Base-by-base conservation (phyloP, 1,140 invertebrate species). In the Calephelis virginiensis region DNA sequence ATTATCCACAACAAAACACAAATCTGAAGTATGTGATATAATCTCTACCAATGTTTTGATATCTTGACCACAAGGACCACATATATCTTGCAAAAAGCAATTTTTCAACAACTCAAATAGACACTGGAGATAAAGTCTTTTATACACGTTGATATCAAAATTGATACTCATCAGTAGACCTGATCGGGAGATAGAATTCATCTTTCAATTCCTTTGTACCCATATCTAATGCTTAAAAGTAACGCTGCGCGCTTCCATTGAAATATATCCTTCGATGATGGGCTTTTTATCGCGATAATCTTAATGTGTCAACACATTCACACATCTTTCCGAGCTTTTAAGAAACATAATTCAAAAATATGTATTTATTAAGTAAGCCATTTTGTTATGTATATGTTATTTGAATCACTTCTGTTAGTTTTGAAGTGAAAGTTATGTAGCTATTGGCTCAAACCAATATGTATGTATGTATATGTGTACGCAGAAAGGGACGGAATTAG, bases 131-230 rank as follows among this genome's bases (percentile, higher is more conserved):
- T 53, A 17, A 37, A 56, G 43, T 53, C 43, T 53, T 64, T 64
- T 64, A 64, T 38, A 53, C 37, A 56, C 49, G 40, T 56, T 64
- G 63, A 64, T 43, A 49, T 43, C 50, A 64, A 56, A 43, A 53
- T 43, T 45, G 28, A 43, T 66, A 66, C 60, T 60, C 45, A 68
- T 63, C 61, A 60, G 47, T 67, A 46, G 61, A 64, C 8, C 67
- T 68, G 82, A 86, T 85, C 71, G 50, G 43, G 45, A 63, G 83
- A 87, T 86, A 86, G 60, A 74, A 83, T 85, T 82, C 76, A 82
- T 73, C 70, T 82, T 77, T 81, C 80, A 82, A 77, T 74, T 75
- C 73, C 69, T 77, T 83, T 80, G 76, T 83, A 56, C 8, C 6
- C 53, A 74, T 63, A 63, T 56, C 47, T 49, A 50, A 63, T 7